Evolutionary conservation across 2,797 vertebrate genomes (phyloP).

Genomic region (Crypturellus tataupa): DNA sequence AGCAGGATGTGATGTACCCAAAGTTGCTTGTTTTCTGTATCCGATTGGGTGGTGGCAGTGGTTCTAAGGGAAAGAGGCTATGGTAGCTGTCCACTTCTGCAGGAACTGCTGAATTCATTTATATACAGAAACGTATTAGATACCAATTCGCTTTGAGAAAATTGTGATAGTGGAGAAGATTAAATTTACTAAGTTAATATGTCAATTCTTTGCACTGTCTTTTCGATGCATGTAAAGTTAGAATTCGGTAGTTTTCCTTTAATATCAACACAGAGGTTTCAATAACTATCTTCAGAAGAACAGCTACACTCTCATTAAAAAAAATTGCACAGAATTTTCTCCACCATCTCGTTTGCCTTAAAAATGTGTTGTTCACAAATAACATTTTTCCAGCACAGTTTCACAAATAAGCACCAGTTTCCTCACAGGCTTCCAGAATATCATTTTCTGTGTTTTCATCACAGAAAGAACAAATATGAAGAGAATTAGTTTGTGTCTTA

Average conservation of each 20-base stretch:
- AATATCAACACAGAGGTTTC: neutral
- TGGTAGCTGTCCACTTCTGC: constrained; percentile 99
- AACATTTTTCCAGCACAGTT: neutral
- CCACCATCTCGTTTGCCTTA: neutral
- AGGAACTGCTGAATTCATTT: constrained; percentile 88
- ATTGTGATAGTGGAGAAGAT: constrained; percentile 34
- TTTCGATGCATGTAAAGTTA: neutral
- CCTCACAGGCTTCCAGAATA: neutral
- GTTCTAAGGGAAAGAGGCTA: constrained; percentile 97
- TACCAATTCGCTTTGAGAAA: constrained; percentile 4
- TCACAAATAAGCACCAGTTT: neutral
- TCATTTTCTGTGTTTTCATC: neutral
- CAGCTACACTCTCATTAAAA: neutral
- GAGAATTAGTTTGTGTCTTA: neutral
- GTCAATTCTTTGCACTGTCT: neutral
- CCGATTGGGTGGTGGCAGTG: constrained; percentile 94
- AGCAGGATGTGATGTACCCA: constrained; percentile 98
- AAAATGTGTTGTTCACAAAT: neutral
- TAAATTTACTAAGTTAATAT: neutral
- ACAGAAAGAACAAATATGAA: neutral
- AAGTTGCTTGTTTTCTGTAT: constrained; percentile 99
- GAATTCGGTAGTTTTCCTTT: neutral
- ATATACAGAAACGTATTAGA: constrained; percentile 36
- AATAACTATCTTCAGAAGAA: neutral
- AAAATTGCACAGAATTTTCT: neutral